phyloP scores from a whole-genome alignment of 2,113 vertebrate species.

The Gorsachius goisagi region DNA sequence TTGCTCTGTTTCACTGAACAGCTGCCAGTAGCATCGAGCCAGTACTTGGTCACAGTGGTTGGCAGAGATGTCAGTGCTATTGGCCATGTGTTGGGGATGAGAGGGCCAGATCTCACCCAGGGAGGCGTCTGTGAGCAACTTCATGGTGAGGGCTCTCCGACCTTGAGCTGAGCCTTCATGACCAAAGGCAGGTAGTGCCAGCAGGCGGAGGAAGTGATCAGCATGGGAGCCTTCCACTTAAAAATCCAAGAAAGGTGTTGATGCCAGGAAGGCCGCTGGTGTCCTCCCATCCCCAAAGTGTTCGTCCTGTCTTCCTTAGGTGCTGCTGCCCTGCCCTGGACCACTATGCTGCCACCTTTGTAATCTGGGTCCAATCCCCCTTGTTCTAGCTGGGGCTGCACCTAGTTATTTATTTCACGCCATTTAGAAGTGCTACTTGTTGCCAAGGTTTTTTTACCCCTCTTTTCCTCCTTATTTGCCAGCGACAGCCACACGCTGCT shows the following conservation, averaged over 20 bases:
- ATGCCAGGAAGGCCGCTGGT: neutral
- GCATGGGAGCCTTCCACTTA: neutral
- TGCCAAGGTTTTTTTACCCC: slow-evolving; percentile 57
- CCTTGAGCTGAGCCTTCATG: neutral
- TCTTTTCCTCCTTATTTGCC: slow-evolving; percentile 43
- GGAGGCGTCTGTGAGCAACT: neutral
- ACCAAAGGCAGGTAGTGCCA: neutral
- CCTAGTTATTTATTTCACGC: neutral
- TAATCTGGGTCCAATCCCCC: neutral
- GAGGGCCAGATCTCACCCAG: neutral
- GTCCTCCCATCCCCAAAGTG: neutral
- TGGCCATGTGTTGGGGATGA: neutral
- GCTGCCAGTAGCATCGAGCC: neutral
- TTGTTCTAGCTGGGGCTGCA: accelerated
- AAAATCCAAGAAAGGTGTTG: neutral
- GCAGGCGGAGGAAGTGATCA: neutral
- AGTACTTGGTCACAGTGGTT: neutral
- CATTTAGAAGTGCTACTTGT: slow-evolving; percentile 64
- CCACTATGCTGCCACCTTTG: neutral
- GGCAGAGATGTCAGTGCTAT: neutral
- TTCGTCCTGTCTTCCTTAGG: neutral
- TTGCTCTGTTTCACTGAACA: slow-evolving; percentile 27
- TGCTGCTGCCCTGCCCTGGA: neutral
- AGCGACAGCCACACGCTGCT: slow-evolving; percentile 44
- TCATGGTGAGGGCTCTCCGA: accelerated